phyloP scores from a whole-genome alignment of 2,797 vertebrate genomes.

The Sus cebifrons region DNA sequence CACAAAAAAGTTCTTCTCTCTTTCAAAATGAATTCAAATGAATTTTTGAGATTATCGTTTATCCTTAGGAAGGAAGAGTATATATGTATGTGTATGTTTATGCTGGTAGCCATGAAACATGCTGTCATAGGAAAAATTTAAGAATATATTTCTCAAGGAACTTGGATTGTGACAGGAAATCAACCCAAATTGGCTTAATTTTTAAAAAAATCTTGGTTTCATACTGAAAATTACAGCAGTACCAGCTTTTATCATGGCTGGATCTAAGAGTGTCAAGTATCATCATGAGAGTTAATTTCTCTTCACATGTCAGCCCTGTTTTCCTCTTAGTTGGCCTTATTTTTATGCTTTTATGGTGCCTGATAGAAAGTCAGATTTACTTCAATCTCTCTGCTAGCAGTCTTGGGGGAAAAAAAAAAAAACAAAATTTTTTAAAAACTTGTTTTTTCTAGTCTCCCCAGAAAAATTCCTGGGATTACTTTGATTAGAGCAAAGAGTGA shows the following conservation, averaged over 20 bases:
- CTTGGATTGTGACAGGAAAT: constrained; percentile 45
- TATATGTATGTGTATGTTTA: neutral
- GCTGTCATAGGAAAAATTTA: neutral
- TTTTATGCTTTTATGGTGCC: neutral
- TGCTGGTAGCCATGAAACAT: neutral
- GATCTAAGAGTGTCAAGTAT: neutral
- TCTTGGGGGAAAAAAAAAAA: neutral
- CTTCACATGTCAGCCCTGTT: neutral
- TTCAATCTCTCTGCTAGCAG: constrained; percentile 6
- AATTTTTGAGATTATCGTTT: constrained; percentile 44
- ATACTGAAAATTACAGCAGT: neutral
- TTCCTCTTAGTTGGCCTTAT: neutral
- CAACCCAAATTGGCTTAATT: constrained; percentile 35
- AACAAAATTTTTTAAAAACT: neutral
- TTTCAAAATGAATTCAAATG: neutral
- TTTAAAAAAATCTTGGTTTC: neutral
- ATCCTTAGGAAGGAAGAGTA: neutral
- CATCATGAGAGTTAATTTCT: neutral
- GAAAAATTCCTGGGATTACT: constrained; percentile 24
- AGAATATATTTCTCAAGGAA: neutral
- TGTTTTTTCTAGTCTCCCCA: constrained; percentile 23
- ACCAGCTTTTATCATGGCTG: constrained; percentile 47
- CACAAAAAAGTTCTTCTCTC: neutral
- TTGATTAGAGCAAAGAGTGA: constrained; percentile 41
- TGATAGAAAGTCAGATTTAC: neutral